Base-by-base conservation (phyloP, 2,888 invertebrate species). In the Drosophila mettleri region DNA sequence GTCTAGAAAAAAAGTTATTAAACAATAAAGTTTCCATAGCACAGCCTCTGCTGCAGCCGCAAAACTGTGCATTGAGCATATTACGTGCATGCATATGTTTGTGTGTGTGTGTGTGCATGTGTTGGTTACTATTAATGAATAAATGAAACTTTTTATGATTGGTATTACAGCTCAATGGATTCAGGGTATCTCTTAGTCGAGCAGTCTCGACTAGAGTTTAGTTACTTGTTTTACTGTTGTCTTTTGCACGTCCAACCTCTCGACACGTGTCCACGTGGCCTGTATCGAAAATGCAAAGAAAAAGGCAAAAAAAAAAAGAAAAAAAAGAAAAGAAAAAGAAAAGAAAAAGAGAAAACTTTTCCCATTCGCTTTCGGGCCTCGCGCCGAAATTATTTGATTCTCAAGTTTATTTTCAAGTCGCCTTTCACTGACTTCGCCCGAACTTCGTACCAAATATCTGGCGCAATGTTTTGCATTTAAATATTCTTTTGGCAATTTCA, bases 381-480 rank as follows among this genome's bases (percentile, higher is more conserved):
- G 62, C 38, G 49, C 36, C 70, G 33, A 74, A 74, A 64, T 74
- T 69, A 59, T 74, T 69, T 75, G 53, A 57, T 61, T 53, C 27
- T 16, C 65, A 53, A 65, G 39, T 65, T 65, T 65, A 53, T 48
- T 69, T 57, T 45, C 38, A 61, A 48, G 33, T 59, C 54, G 38
- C 57, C 53, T 43, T 62, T 46, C 33, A 45, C 55, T 33, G 41
- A 73, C 59, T 27, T 29, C 41, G 14, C 14, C 27, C 27, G 27
- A 45, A 20, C 33, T 22, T 34, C 8, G n/a, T n/a, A 34, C 38
- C n/a, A 61, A 68, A 69, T 63, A 59, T 39, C 46, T 72, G 68
- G 41, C 46, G 54, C 38, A 58, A 46, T 68, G 75, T 59, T 74
- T 60, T 60, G 74, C 76, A 82, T 79, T 75, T 86, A 62, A 83